These are phyloP conservation scores for Gasterosteus nipponicus DNA, from an alignment of 2,113 vertebrate genomes.

Conservation along the genomic window DNA sequence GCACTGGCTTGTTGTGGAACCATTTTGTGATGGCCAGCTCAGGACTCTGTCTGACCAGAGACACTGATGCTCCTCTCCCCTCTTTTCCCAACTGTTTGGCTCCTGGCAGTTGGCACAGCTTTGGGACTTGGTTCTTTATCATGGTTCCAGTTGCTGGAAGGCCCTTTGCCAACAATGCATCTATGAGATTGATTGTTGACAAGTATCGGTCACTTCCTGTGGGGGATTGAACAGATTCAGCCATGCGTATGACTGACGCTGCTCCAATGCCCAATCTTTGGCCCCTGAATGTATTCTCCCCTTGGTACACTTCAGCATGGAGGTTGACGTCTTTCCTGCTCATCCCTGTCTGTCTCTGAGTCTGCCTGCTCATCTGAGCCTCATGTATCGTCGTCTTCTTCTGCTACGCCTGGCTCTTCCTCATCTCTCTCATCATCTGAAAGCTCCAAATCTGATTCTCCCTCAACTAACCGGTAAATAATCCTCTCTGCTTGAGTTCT, in stretches of 20 bases:
- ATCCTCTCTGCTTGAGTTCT: too few relatives aligned
- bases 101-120: too few relatives aligned
- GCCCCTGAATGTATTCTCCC: background rate
- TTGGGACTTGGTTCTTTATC: background rate
- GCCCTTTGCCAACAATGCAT: background rate
- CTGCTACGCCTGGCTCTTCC: too few relatives aligned
- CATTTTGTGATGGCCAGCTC: conserved; percentile 22
- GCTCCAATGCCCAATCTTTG: background rate
- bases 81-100: background rate
- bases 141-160: background rate
- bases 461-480: too few relatives aligned
- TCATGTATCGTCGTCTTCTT: too few relatives aligned
- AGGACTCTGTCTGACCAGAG: background rate
- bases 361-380: too few relatives aligned
- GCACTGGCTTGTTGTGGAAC: conserved; percentile 3
- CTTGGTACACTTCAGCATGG: background rate
- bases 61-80: background rate
- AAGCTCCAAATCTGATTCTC: too few relatives aligned
- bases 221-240: background rate
- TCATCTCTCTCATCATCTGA: too few relatives aligned
- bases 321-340: too few relatives aligned
- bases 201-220: background rate
- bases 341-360: too few relatives aligned
- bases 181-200: background rate
- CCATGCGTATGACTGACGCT: background rate